A percentile compares a stretch with the other conserved stretches of the same genome.
These are phyloP conservation scores for Sclerurus mexicanus DNA, from an alignment of 2,113 vertebrate genomes.

Conservation along the genomic window DNA sequence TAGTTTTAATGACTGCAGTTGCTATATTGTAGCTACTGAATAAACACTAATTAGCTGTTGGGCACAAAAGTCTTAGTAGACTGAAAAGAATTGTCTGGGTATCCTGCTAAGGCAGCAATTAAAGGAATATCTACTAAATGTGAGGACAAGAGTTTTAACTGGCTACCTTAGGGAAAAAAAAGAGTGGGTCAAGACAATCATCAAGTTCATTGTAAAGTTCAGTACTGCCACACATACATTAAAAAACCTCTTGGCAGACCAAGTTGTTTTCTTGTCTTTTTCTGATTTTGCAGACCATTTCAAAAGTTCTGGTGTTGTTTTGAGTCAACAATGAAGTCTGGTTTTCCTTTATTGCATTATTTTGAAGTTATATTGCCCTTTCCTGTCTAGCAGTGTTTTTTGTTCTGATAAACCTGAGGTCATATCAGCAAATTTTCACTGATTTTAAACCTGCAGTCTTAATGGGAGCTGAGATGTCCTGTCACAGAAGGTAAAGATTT, in stretches of 20 bases:
- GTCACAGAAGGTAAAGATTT: not conserved
- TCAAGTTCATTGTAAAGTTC: not conserved
- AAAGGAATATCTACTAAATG: not conserved
- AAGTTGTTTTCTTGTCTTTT: not conserved
- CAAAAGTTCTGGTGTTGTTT: not conserved
- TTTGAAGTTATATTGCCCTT: not conserved
- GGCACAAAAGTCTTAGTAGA: not conserved
- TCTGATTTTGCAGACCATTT: not conserved
- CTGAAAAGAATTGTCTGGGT: not conserved
- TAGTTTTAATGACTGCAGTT: not conserved
- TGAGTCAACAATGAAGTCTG: not conserved
- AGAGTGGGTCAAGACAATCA: not conserved
- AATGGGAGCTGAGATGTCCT: not conserved
- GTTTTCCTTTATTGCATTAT: not conserved
- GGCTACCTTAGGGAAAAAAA: not conserved
- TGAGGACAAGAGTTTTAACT: not conserved
- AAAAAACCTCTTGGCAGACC: not conserved
- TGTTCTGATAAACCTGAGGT: not conserved
- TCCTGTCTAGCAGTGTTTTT: not conserved
- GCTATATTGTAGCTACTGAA: not conserved
- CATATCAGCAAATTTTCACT: not conserved
- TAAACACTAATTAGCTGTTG: not conserved
- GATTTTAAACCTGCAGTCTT: not conserved
- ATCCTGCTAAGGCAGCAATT: not conserved
- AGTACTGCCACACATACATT: not conserved